Base-by-base conservation (phyloP, 2,888 invertebrate species). In the Parascotia fuliginaria region DNA sequence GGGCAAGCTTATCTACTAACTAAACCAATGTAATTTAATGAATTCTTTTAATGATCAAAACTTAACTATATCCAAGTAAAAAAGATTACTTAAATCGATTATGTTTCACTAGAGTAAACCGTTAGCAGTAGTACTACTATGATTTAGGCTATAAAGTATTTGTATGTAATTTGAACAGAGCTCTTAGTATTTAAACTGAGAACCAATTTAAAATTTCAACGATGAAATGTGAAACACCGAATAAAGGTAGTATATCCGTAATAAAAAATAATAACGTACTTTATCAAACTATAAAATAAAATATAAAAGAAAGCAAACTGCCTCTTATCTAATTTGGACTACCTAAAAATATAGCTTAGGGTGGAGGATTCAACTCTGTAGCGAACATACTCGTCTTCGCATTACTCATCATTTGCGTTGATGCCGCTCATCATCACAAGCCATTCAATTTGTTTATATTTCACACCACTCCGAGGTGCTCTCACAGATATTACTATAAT, bases 361-460 rank as follows among this genome's bases (percentile, higher is more conserved):
- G 31, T 9, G 6, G 14, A 13, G 24, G 24, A 24, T 1, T 24
- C 5, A 31, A 9, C 1, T 5, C 31, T 11, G 52, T 43, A 48
- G 48, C 43, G 42, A 58, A 51, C 52, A 31, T 13, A 9, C 24
- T 14, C 32, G 34, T 51, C 60, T 67, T 60, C 70, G 70, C 88
- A 89, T 92, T 85, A 89, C 73, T 92, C 87, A 90, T 89, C 85
- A 89, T 92, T 91, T 90, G 85, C 81, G 71, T 56, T 74, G 83
- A 79, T 73, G 77, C 76, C 70, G 77, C 85, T 87, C 89, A 75
- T 90, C 89, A 88, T 84, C 75, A 76, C 77, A 77, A 78, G 74
- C 79, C 81, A 87, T 92, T 89, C 91, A 90, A 90, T 91, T 91
- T 91, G 91, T 91, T 90, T 90, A 89, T 89, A 91, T 91, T 90